Percentiles rank a stretch among this genome's conserved stretches.
phyloP scores from a whole-genome alignment of 30 jellyfish, hydroid and myxozoan species.

The Chironex yamaguchii region DNA sequence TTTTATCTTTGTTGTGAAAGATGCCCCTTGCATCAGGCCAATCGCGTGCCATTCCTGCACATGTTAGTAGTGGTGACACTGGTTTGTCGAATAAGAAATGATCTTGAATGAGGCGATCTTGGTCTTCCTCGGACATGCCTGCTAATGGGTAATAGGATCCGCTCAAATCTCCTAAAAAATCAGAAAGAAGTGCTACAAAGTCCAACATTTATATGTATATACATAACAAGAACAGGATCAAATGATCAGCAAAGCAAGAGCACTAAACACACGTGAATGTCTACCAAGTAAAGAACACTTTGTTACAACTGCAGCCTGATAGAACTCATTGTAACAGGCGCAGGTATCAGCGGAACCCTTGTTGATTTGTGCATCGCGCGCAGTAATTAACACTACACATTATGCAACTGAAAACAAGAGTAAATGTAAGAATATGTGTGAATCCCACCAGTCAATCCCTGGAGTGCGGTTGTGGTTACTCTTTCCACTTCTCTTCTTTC shows the following conservation, averaged over 20 bases:
- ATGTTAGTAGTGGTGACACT: conserved; percentile 78
- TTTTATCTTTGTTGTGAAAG: conserved; percentile 82
- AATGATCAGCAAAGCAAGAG: too few species aligned
- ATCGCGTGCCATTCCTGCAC: conserved; percentile 89
- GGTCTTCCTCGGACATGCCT: conserved; percentile 82
- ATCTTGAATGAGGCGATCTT: conserved; percentile 68
- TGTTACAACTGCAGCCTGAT: too few species aligned
- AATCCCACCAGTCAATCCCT: conserved; percentile 38
- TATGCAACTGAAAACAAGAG: too few species aligned
- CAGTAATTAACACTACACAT: too few species aligned
- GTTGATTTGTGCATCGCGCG: too few species aligned
- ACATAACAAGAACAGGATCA: too few species aligned
- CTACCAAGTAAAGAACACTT: too few species aligned
- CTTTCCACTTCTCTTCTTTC: conserved; percentile 75
- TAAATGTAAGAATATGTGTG: too few species aligned
- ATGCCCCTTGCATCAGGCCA: conserved; percentile 95
- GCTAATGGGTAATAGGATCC: conserved; percentile 68
- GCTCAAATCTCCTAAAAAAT: conserved; percentile 47
- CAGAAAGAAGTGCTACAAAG: too few species aligned
- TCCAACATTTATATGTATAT: too few species aligned
- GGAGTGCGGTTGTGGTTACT: conserved; percentile 54
- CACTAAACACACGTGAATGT: too few species aligned
- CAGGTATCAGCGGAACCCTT: not conserved
- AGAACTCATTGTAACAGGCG: not conserved
- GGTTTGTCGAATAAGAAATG: conserved; percentile 85